Evolutionary conservation across 2,113 vertebrate genomes (phyloP).

Genomic region (Petrocephalus microphthalmus): DNA sequence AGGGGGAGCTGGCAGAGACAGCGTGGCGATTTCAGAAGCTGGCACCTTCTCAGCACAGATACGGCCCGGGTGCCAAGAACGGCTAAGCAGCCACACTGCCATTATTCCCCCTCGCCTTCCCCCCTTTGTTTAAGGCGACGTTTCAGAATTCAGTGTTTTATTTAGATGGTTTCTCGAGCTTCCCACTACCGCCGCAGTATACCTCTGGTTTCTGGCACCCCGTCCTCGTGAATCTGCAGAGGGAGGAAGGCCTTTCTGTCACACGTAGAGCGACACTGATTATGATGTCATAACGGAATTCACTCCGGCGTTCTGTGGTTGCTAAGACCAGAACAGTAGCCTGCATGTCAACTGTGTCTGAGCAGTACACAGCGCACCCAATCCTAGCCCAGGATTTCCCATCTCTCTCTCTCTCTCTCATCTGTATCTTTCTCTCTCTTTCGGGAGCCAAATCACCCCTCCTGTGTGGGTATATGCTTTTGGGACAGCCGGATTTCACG

Average conservation of each 20-base stretch:
- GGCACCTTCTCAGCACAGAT: constrained; percentile 57
- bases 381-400: not conserved
- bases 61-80: constrained; percentile 57
- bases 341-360: not conserved
- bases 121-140: constrained; percentile 36
- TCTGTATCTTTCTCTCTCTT: constrained; percentile 12
- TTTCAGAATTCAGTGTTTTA: constrained; percentile 15
- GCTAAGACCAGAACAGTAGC: not conserved
- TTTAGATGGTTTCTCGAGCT: not conserved
- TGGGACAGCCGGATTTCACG: constrained; percentile 58
- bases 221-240: not conserved
- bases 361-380: not conserved
- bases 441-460: constrained; percentile 52
- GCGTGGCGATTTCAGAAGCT: constrained; percentile 53
- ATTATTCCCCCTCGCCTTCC: constrained; percentile 50
- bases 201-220: not conserved
- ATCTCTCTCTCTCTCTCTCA: constrained; percentile 9
- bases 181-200: not conserved
- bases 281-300: not conserved
- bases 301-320: not conserved
- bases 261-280: not conserved
- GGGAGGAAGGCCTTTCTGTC: not conserved
- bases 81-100: constrained; percentile 46
- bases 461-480: constrained; percentile 54
- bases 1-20: constrained; percentile 60